Percentiles rank a stretch among this genome's conserved stretches.
Evolutionary conservation across 2,888 invertebrate species (phyloP).

Genomic region (Trissoscelio sp.): DNA sequence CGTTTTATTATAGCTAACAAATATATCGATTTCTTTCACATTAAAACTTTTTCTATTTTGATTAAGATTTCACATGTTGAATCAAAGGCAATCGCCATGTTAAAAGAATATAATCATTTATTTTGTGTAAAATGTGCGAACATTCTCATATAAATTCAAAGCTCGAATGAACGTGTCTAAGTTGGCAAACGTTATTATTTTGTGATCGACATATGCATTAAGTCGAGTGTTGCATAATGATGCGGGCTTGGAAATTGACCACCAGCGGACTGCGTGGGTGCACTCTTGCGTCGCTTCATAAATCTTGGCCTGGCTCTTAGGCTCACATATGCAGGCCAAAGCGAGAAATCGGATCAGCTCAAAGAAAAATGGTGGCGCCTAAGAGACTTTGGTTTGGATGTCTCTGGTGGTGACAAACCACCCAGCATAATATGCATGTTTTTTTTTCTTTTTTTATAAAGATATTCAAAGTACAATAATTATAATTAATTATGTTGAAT

Average conservation of each 20-base stretch:
- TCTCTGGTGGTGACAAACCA: slow-evolving; percentile 40
- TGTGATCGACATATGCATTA: slow-evolving; percentile 75
- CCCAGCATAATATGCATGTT: slow-evolving; percentile 15
- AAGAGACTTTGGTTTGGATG: slow-evolving; percentile 22
- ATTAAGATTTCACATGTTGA: neutral
- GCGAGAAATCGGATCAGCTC: slow-evolving; percentile 59
- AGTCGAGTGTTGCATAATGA: slow-evolving; percentile 73
- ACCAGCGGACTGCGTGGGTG: slow-evolving; percentile 76
- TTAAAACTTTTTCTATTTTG: no score
- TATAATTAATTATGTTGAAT: neutral
- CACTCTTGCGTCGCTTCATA: slow-evolving; percentile 73
- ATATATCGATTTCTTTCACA: no score
- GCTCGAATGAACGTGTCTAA: slow-evolving; percentile 27
- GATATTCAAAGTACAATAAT: neutral
- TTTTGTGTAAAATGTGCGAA: neutral
- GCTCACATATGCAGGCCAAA: slow-evolving; percentile 24
- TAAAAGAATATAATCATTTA: neutral
- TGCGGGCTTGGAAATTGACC: slow-evolving; percentile 73
- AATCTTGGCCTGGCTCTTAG: slow-evolving; percentile 69
- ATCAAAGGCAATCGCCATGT: neutral
- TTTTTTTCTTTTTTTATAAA: neutral
- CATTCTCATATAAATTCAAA: slow-evolving; percentile 30
- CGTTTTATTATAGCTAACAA: no score
- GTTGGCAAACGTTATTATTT: slow-evolving; percentile 68
- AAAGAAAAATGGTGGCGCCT: slow-evolving; percentile 44